Base-by-base conservation (phyloP, 2,113 vertebrate species). In the Geothlypis trichas region DNA sequence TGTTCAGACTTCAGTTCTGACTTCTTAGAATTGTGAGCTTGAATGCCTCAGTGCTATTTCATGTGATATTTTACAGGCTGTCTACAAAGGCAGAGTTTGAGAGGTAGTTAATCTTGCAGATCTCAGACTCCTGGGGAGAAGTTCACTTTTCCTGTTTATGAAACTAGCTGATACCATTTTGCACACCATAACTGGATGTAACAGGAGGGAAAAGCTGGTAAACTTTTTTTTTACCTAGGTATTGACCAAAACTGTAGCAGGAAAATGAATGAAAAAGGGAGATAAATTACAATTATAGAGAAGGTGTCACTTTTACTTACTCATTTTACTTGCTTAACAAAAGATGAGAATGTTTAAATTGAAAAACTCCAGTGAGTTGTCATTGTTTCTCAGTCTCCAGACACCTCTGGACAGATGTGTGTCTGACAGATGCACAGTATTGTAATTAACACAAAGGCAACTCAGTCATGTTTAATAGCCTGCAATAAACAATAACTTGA, bases 391-490 rank as follows among this genome's bases (percentile, higher is more conserved):
- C 28, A 30, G 78, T 79, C 54, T 90, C 74, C 51, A 93, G 92
- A 92, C 26, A 73, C 28, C 11, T 91, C 59, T 58, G 72, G 88
- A 80, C 75, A 90, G 82, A 84, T 73, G 78, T 21, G 28, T 62
- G 66, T 69, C 87, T 96, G 85, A 77, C 63, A 92, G 75, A 72
- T 85, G 66, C 54, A 76, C 8, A 61, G 22, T n/a, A 52, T 27
- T 49, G 13, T 73, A 93, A 93, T 87, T 82, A 93, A 52, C 28
- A 82, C 57, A 93, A 93, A 91, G 17, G n/a, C 31, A 90, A 42
- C 27, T 87, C 54, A 83, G 49, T 76, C 46, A 33, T 62, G 41
- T 90, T 90, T 93, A 85, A 91, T 65, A 76, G 31, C 17, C 49
- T 82, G 37, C 33, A n/a, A 57, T 83, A 83, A 87, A 68, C 21